phyloP scores from a whole-genome alignment of 2,113 vertebrate genomes.

The Tachysurus vachellii region DNA sequence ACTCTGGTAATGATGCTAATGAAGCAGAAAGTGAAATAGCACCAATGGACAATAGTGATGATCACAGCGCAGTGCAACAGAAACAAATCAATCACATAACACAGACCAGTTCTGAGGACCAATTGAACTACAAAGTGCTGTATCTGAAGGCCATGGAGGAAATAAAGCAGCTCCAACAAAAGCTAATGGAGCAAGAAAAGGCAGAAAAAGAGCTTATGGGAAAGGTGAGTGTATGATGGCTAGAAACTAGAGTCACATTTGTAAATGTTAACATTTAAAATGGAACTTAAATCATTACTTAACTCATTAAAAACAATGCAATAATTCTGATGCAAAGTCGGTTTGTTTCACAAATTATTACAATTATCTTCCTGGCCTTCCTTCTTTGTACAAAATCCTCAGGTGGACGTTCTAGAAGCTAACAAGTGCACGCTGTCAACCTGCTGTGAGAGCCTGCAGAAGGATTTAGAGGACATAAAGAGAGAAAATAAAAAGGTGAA shows the following conservation, averaged over 20 bases:
- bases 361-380: not conserved
- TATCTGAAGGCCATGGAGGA: conserved; percentile 78
- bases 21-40: not conserved
- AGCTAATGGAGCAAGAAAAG: conserved; percentile 63
- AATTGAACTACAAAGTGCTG: conserved; percentile 56
- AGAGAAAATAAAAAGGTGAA: not conserved
- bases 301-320: not conserved
- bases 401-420: conserved; percentile 77
- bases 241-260: conserved; percentile 40
- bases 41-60: conserved; percentile 51
- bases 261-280: not conserved
- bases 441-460: conserved; percentile 78
- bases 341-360: not conserved
- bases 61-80: conserved; percentile 69
- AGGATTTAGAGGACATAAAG: conserved; percentile 65
- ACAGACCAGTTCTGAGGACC: conserved; percentile 62
- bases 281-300: not conserved
- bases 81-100: conserved; percentile 74
- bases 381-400: not conserved
- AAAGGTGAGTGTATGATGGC: conserved; percentile 62
- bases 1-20: not conserved
- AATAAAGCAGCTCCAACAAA: conserved; percentile 69
- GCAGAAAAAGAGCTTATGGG: conserved; percentile 26
- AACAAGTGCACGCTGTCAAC: conserved; percentile 74
- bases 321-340: not conserved